Base-by-base conservation (phyloP, 2,888 invertebrate species). In the Cheilosia vernalis region DNA sequence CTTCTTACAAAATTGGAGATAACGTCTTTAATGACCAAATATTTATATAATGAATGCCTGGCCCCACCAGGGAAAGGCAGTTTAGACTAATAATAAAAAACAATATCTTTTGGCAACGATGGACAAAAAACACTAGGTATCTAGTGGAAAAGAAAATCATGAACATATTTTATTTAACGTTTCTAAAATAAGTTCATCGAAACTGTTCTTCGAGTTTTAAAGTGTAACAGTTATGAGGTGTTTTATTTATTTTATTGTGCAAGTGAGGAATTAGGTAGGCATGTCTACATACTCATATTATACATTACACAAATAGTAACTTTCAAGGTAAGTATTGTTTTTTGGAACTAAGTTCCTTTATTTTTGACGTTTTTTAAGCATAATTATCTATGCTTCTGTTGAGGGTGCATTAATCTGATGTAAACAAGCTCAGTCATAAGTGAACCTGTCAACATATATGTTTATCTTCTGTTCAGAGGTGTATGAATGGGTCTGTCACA, bases 391-490 rank as follows among this genome's bases (percentile, higher is more conserved):
- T 19, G 37, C 5, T 30, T 51, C 13, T 24, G 4, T 15, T 7
- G 17, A 63, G 53, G 49, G 40, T 63, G 21, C 13, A 47, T 47
- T 74, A 60, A 74, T 74, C 56, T 72, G 44, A 51, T 53, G 70
- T 64, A 66, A 74, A 79, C 63, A 79, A 70, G 74, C 64, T 30
- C 55, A 53, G 60, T 74, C 66, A 64, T 55, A 70, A 80, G 70
- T 74, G 70, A 79, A 84, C 80, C 64, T 79, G 74, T 79, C 80
- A 84, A 66, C 67, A 69, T 56, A 73, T 61, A 40, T 69, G 63
- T 74, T 69, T 58, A 84, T 79, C 51, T 64, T 73, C 56, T 79
- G 74, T 70, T 74, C 69, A 84, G 58, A 79, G 73, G 73, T 79
- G 74, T 73, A 74, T 70, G 64, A 69, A 78, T 74, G 64, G 33